phyloP scores from a whole-genome alignment of 1,140 invertebrate species.

The Sycophaga agraensis region DNA sequence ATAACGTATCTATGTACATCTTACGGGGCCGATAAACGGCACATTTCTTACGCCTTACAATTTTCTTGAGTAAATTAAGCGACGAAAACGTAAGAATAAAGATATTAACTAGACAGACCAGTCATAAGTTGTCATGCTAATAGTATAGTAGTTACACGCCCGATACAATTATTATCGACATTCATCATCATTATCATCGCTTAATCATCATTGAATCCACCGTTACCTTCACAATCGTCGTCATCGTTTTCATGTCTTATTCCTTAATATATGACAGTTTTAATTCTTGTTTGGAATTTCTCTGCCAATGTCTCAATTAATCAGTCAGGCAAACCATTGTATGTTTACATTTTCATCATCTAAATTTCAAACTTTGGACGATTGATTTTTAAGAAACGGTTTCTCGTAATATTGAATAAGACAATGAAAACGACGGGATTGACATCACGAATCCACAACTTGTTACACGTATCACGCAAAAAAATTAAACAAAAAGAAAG shows the following conservation, averaged over 20 bases:
- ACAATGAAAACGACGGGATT: constrained; percentile 17
- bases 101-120: constrained; percentile 43
- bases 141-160: constrained; percentile 45
- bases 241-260: constrained; percentile 19
- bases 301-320: constrained; percentile 39
- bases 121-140: constrained; percentile 48
- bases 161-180: constrained; percentile 35
- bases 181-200: constrained; percentile 32
- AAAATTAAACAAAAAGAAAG: constrained; percentile 23
- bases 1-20: constrained; percentile 30
- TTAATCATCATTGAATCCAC: constrained; percentile 26
- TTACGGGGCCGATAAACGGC: constrained; percentile 17
- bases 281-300: constrained; percentile 38
- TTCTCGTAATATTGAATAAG: background rate
- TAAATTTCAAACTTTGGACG: constrained; percentile 1
- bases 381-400: constrained; percentile 3
- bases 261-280: constrained; percentile 33
- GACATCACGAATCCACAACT: constrained; percentile 19
- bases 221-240: constrained; percentile 2
- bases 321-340: constrained; percentile 16
- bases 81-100: constrained; percentile 43
- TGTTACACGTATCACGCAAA: constrained; percentile 18
- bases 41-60: constrained; percentile 19
- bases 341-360: background rate
- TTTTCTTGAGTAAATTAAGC: constrained; percentile 38